Conservation (phyloP, 2,113 vertebrate genomes). For the Noturus placidus region DNA sequence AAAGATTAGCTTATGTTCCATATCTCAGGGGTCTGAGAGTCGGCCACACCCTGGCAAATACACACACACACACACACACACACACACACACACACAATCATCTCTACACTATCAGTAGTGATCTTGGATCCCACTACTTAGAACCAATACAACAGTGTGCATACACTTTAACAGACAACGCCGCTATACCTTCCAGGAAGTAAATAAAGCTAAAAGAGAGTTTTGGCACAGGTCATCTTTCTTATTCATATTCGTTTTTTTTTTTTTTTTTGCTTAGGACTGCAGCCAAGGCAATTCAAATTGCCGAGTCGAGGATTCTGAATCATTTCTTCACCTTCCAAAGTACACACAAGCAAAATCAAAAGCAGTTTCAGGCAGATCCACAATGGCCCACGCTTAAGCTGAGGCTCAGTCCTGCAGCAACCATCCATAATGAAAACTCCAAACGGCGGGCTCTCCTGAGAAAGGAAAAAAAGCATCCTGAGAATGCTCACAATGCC, state of each 20-base stretch:
- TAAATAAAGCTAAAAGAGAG: constrained; percentile 32
- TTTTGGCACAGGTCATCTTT: constrained; percentile 57
- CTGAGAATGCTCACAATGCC: constrained; percentile 68
- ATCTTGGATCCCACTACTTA: neutral
- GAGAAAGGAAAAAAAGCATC: constrained; percentile 27
- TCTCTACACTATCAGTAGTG: constrained; percentile 1
- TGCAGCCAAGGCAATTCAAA: constrained; percentile 70
- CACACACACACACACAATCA: constrained; percentile 25
- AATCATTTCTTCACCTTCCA: constrained; percentile 69
- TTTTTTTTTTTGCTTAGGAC: constrained; percentile 56
- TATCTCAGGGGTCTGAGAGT: constrained; percentile 60
- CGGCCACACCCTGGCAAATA: constrained; percentile 42
- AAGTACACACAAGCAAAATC: constrained; percentile 70
- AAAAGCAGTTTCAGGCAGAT: constrained; percentile 60
- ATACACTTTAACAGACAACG: constrained; percentile 1
- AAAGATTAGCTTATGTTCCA: constrained; percentile 61
- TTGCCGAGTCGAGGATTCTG: constrained; percentile 64
- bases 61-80: constrained; percentile 23
- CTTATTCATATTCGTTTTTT: constrained; percentile 44
- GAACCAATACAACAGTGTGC: constrained; percentile 5
- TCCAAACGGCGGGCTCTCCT: constrained; percentile 48
- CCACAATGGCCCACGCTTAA: constrained; percentile 63
- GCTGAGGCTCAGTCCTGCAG: constrained; percentile 66
- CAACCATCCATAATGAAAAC: constrained; percentile 73
- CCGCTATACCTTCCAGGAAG: neutral